Percentiles rank a stretch among this genome's conserved stretches.
Conservation (phyloP, 2,888 invertebrate species). For the Melieria picta region DNA sequence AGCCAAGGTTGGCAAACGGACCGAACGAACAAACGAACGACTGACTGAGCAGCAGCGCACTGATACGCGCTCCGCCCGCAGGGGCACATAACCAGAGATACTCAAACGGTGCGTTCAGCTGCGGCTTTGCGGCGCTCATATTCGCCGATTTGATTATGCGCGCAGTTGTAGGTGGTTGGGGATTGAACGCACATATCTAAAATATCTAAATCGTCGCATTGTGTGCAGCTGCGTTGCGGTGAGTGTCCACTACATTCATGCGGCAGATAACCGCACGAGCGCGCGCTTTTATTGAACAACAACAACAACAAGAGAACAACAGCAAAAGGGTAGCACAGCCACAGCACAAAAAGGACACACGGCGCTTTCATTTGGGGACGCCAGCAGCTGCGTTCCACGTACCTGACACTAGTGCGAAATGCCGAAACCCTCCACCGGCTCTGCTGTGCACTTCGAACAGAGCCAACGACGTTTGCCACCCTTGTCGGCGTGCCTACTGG, state of each 20-base stretch:
- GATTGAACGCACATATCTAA: conserved; percentile 46
- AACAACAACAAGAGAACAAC: too few species aligned
- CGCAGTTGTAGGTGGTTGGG: not conserved
- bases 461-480: too few species aligned
- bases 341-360: too few species aligned
- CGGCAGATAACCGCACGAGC: not conserved
- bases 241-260: conserved; percentile 17
- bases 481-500: too few species aligned
- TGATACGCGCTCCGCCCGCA: not conserved
- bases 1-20: not conserved
- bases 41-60: conserved; percentile 35
- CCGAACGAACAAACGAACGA: conserved; percentile 36
- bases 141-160: not conserved
- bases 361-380: too few species aligned
- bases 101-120: conserved; percentile 31
- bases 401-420: too few species aligned
- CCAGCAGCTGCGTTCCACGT: too few species aligned
- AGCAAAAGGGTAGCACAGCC: too few species aligned
- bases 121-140: conserved; percentile 41
- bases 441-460: too few species aligned
- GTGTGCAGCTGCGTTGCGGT: conserved; percentile 5
- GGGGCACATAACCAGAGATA: not conserved
- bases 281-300: too few species aligned
- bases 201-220: conserved; percentile 55
- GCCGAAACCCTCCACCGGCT: too few species aligned